Evolutionary conservation across 2,797 vertebrate species (phyloP), one percentile per base, ranked within the genome.

Genomic region (Ibycter americanus): DNA sequence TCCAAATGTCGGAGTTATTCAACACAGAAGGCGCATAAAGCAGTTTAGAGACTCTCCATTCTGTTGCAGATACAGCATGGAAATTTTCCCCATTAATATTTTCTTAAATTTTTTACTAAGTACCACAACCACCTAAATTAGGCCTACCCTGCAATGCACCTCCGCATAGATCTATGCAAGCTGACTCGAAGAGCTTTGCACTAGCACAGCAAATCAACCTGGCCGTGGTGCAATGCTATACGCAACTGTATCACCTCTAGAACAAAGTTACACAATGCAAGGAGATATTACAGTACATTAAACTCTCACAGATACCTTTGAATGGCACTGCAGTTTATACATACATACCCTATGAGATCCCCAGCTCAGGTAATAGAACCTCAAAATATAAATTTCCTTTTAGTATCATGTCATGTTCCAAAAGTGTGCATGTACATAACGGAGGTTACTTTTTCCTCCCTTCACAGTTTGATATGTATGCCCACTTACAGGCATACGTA

Each of bases 401-500:
- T 25, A 29, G 17, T 16, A 44, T 21, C 32, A 15, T 5, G 49
- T 16, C 9, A 31, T n/a, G 26, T 25, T 59, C 67, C 67, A 36
- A 59, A 44, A 56, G 13, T n/a, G 31, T 40, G 7, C 1, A 2
- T 32, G 3, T 26, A 27, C 16, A 21, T 47, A 55, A 76, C 14
- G 27, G 79, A 81, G 17, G 15, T 21, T 49, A 31, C 6, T 77
- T 78, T 73, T 79, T 55, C 38, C 34, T 73, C 44, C 63, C 10
- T 73, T 76, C 22, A 13, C 4, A 8, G 3, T 76, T 51, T 79
- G 31, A 4, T 68, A 44, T 14, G n/a, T n/a, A n/a, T n/a, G n/a
- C n/a, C n/a, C 47, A n/a, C 31, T 55, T 29, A 42, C 0, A 0
- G 26, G 18, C 31, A 32, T 16, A 27, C 0, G 0, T 25, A 29